phyloP scores from a whole-genome alignment of 2,797 vertebrate species.

The Phrynocephalus forsythii region DNA sequence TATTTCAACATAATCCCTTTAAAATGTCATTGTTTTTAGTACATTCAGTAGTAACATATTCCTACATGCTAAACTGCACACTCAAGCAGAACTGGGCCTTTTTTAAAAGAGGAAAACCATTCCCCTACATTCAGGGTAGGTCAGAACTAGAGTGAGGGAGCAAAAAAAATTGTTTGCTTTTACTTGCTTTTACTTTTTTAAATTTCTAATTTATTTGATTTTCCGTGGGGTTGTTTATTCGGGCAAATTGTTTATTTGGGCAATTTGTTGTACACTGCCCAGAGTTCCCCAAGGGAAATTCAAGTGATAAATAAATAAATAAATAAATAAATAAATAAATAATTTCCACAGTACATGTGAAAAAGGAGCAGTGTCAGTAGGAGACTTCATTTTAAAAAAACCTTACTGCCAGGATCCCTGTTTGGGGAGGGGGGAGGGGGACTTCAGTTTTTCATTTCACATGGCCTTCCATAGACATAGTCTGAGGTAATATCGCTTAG shows the following conservation, averaged over 20 bases:
- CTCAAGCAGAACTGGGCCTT: neutral
- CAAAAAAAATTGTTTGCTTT: no score
- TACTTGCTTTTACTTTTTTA: no score
- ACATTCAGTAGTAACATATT: neutral
- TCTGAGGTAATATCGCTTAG: neutral
- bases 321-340: no score
- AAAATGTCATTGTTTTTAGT: neutral
- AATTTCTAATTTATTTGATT: no score
- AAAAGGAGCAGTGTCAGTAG: neutral
- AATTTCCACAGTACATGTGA: no score
- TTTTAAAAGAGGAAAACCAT: neutral
- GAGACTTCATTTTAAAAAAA: neutral
- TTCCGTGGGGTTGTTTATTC: no score
- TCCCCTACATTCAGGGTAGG: neutral
- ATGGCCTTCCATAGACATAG: neutral
- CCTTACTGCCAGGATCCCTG: neutral
- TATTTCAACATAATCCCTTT: conserved; percentile 14
- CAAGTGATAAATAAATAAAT: no score
- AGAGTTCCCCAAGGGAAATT: no score
- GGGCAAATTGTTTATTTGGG: no score
- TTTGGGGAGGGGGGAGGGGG: no score
- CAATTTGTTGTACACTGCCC: no score
- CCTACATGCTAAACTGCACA: neutral
- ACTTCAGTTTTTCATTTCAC: neutral
- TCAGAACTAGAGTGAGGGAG: neutral